Percentiles rank a stretch among this genome's conserved stretches.
These are phyloP conservation scores for Vimba vimba DNA, from an alignment of 2,113 vertebrate genomes.

Conservation along the genomic window DNA sequence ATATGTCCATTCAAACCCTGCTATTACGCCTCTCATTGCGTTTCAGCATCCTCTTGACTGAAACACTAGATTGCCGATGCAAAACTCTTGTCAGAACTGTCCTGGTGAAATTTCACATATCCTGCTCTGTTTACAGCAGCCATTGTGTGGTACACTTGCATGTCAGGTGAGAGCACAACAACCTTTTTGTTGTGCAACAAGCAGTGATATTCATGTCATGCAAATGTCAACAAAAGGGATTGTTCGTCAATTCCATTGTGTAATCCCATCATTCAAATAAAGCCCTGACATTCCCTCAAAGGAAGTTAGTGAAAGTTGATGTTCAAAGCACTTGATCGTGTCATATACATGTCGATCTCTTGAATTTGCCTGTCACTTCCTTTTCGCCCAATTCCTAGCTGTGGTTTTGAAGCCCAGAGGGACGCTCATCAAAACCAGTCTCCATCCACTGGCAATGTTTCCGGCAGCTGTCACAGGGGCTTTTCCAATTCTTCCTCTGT, in stretches of 20 bases:
- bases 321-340: constrained; percentile 14
- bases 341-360: constrained; percentile 3
- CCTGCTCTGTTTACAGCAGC: constrained; percentile 34
- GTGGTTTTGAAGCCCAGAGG: constrained; percentile 16
- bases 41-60: constrained; percentile 31
- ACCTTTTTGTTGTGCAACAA: neutral
- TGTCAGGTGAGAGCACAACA: neutral
- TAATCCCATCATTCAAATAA: neutral
- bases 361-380: constrained; percentile 4
- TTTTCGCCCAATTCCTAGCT: constrained; percentile 26
- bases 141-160: constrained; percentile 10
- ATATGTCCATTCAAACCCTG: constrained; percentile 38
- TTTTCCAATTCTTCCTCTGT: constrained; percentile 34
- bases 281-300: neutral
- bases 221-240: constrained; percentile 21
- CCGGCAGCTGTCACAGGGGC: constrained; percentile 35
- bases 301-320: neutral
- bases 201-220: constrained; percentile 18
- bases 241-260: neutral
- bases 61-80: constrained; percentile 40
- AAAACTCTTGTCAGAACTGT: constrained; percentile 16
- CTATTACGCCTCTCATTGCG: constrained; percentile 41
- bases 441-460: constrained; percentile 37
- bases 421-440: constrained; percentile 38
- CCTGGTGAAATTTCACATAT: constrained; percentile 6